phyloP scores from a whole-genome alignment of 2,113 vertebrate species.

The Lucifuga dentata region DNA sequence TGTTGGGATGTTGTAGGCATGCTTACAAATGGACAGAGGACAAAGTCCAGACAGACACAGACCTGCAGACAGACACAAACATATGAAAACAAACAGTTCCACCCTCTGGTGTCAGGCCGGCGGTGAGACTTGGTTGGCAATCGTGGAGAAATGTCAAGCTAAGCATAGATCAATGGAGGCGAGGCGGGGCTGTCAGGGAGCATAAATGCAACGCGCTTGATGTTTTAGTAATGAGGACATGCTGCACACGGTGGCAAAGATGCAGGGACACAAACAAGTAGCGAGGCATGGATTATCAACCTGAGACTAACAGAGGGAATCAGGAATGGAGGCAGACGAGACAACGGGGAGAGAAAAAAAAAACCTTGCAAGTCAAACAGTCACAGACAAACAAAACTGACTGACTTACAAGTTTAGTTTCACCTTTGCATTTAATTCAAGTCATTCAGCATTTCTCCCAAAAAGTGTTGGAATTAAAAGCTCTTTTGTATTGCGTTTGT shows the following conservation, averaged over 20 bases:
- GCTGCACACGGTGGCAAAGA: constrained; percentile 40
- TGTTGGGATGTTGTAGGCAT: not conserved
- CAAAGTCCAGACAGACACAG: constrained; percentile 17
- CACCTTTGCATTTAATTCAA: no score
- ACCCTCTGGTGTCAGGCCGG: constrained; percentile 3
- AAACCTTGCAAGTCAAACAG: not conserved
- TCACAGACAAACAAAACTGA: no score
- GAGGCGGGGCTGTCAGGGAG: constrained; percentile 53
- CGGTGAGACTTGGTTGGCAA: constrained; percentile 24
- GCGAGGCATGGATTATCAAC: constrained; percentile 33
- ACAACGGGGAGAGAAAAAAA: constrained; percentile 8
- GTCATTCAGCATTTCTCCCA: no score
- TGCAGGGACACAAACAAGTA: constrained; percentile 36
- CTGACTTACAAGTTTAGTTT: no score
- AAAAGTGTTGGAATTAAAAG: no score
- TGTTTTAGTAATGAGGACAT: constrained; percentile 74
- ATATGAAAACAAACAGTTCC: constrained; percentile 49
- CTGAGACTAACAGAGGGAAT: constrained; percentile 26
- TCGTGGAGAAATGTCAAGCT: constrained; percentile 67
- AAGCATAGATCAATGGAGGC: constrained; percentile 71
- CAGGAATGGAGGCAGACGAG: constrained; percentile 23
- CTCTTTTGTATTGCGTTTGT: no score
- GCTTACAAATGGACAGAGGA: not conserved
- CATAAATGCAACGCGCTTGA: constrained; percentile 63
- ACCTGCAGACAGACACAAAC: constrained; percentile 18